Percentiles rank a stretch among this genome's conserved stretches.
Conservation (phyloP, 2,797 vertebrate genomes). For the Selene dorsalis region DNA sequence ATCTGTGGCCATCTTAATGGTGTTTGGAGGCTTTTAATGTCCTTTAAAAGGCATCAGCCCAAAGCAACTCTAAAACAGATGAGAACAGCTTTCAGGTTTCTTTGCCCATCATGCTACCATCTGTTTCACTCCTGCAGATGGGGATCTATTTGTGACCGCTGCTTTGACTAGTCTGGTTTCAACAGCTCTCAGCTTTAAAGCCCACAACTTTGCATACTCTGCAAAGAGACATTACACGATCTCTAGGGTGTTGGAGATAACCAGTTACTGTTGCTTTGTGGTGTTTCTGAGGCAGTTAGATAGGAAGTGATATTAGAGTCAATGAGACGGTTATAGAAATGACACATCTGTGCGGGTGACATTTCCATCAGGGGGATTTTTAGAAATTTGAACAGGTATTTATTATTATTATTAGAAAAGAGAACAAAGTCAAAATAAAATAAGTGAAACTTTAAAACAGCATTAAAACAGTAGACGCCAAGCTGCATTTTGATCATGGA, state of each 20-base stretch:
- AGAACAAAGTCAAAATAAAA: no score
- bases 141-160: neutral
- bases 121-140: conserved; percentile 27
- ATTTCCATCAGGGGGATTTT: neutral
- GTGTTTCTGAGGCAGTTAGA: conserved; percentile 25
- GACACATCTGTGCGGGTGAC: neutral
- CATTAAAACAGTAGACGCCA: no score
- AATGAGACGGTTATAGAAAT: neutral
- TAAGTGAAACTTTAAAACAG: no score
- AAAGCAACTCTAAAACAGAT: conserved; percentile 18
- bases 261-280: conserved; percentile 7
- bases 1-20: neutral
- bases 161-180: neutral
- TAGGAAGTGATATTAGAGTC: conserved; percentile 5
- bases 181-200: conserved; percentile 4
- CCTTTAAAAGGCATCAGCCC: conserved; percentile 7
- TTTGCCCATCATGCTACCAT: neutral
- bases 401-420: no score
- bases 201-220: neutral
- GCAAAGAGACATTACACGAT: neutral
- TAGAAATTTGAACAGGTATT: neutral
- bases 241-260: conserved; percentile 2
- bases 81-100: conserved; percentile 10
- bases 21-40: conserved; percentile 4
- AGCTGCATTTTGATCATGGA: no score